Conservation (phyloP, 2,888 invertebrate species). For the Embidobia sp. region DNA sequence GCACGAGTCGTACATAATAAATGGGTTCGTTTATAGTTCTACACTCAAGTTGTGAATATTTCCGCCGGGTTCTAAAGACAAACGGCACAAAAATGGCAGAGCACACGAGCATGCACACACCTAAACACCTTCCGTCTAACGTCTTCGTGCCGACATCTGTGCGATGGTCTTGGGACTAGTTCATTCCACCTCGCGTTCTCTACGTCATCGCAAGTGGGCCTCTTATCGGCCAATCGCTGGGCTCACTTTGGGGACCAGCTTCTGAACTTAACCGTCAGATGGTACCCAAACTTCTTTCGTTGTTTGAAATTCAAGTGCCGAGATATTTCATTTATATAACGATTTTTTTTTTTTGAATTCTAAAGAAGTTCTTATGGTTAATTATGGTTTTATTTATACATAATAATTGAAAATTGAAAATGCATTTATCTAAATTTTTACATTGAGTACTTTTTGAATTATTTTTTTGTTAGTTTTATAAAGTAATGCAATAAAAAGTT, state of each 20-base stretch:
- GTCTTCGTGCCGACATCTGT: constrained; percentile 79
- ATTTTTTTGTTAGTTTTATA: no score
- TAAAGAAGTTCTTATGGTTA: no score
- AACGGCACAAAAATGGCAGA: constrained; percentile 39
- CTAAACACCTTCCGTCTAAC: constrained; percentile 32
- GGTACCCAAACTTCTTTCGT: constrained; percentile 67
- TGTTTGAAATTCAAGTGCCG: not conserved
- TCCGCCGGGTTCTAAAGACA: constrained; percentile 52
- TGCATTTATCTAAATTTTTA: no score
- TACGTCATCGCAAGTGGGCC: constrained; percentile 69
- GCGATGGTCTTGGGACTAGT: constrained; percentile 74
- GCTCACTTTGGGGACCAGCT: constrained; percentile 72
- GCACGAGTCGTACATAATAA: constrained; percentile 75
- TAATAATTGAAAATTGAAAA: no score
- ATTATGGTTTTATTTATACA: no score
- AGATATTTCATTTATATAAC: no score
- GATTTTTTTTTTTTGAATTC: no score
- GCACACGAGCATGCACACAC: constrained; percentile 16
- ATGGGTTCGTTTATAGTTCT: constrained; percentile 70
- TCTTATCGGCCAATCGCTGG: constrained; percentile 76
- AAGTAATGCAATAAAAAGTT: no score
- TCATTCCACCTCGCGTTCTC: constrained; percentile 46
- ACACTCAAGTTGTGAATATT: constrained; percentile 69
- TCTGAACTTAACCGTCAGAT: constrained; percentile 77
- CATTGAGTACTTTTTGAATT: no score